Percentiles rank a stretch among this genome's conserved stretches.
phyloP scores from a whole-genome alignment of 1,140 invertebrate genomes.

The Orius insidiosus region DNA sequence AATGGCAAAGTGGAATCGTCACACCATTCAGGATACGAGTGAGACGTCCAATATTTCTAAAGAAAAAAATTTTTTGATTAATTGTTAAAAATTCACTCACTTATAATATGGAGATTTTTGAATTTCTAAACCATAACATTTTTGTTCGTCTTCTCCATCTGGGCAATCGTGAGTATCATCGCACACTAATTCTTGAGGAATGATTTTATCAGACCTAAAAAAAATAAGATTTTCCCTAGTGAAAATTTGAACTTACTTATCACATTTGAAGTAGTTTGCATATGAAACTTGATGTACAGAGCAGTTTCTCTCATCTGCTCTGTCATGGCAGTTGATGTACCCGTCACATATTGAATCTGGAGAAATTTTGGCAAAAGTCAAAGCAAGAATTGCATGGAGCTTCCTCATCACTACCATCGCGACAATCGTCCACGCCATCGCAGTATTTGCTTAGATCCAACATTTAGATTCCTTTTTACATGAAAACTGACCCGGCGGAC shows the following conservation, averaged over 20 bases:
- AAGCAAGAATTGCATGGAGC: conserved; percentile 26
- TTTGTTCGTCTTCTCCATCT: conserved; percentile 54
- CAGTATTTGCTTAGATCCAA: conserved; percentile 38
- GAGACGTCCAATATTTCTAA: too few relatives aligned
- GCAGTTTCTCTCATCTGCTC: conserved; percentile 58
- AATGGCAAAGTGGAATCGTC: too few relatives aligned
- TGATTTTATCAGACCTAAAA: conserved; percentile 22
- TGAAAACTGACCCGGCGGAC: too few relatives aligned
- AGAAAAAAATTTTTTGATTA: too few relatives aligned
- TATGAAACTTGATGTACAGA: conserved; percentile 19
- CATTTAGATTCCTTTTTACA: too few relatives aligned
- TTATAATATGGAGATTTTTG: too few relatives aligned
- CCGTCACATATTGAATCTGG: conserved; percentile 50
- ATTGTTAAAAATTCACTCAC: too few relatives aligned
- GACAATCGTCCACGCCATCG: conserved; percentile 45
- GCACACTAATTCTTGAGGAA: conserved; percentile 39
- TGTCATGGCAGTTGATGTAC: conserved; percentile 56
- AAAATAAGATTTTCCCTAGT: too few relatives aligned
- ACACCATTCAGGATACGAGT: too few relatives aligned
- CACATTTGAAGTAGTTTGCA: too few relatives aligned
- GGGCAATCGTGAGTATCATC: conserved; percentile 60
- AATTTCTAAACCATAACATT: conserved; percentile 32
- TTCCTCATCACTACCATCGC: conserved; percentile 53
- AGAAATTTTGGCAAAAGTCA: conserved; percentile 33
- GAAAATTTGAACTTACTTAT: too few relatives aligned